Base-by-base conservation (phyloP, 1,140 invertebrate genomes). In the Thaumatotibia leucotreta region DNA sequence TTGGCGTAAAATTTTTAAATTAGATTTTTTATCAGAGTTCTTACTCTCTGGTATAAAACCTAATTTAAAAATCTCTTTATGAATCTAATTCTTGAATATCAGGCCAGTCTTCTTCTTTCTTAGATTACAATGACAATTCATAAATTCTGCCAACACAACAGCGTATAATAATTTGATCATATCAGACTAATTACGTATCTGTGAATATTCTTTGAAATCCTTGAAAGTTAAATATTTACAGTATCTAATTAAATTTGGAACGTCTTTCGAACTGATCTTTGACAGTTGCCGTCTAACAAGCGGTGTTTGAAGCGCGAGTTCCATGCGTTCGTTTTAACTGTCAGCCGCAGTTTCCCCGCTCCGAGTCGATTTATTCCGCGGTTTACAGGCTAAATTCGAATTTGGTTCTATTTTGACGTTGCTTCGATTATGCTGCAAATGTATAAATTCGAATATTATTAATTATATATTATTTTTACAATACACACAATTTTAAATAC, bases 321-420 rank as follows among this genome's bases (percentile, higher is more conserved):
- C 14, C 50, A 54, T 54, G 50, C 50, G 50, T 54, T 29, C 20
- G 23, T 54, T 54, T 54, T 54, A 54, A 54, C 50, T 54, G 50
- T 54, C 50, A 54, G 22, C 11, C 23, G 11, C 50, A 54, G 50
- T 54, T 20, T 2, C 22, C 17, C 23, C 20, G 50, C 11, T 23
- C 50, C n/a, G 27, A 11, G 24, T 54, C 50, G 23, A 54, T 54
- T 14, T 54, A 54, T n/a, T 24, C 9, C 10, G 23, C 4, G 50
- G 35, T 39, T 39, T 39, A 14, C 33, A 35, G 1, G 35, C n/a
- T 11, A 39, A 39, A 39, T n/a, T n/a, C n/a, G 10, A 39, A 4
- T 11, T n/a, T 14, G 6, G 14, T 39, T 39, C n/a, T 39, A 39
- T 39, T 11, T 39, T 14, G 6, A 1, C 3, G 33, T 39, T 39